Percentiles rank a stretch among this genome's conserved stretches.
Conservation (phyloP, 2,113 vertebrate species). For the Eudyptes chrysolophus region DNA sequence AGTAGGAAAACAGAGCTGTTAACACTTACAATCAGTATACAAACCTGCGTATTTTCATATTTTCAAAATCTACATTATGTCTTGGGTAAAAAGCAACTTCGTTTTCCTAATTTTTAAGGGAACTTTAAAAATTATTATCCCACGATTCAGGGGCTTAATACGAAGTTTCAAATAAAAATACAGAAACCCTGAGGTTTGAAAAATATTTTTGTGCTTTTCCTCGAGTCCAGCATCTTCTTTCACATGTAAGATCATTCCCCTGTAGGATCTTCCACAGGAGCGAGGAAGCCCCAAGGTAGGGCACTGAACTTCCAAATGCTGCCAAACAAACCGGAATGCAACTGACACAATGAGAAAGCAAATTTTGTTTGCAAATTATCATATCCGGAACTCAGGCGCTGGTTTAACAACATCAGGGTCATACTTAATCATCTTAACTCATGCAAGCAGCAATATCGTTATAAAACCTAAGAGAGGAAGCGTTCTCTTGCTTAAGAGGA, state of each 20-base stretch:
- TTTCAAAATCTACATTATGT: neutral
- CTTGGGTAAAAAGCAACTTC: neutral
- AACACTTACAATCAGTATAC: accelerated
- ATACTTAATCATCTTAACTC: neutral
- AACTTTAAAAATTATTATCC: neutral
- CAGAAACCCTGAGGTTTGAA: neutral
- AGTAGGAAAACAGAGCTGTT: neutral
- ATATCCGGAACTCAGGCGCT: neutral
- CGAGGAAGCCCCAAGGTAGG: neutral
- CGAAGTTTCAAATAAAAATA: neutral
- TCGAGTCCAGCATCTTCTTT: neutral
- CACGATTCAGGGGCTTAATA: neutral
- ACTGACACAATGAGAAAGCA: neutral
- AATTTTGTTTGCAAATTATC: neutral
- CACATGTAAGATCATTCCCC: neutral
- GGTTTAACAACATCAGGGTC: slow-evolving; percentile 3
- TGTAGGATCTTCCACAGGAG: neutral
- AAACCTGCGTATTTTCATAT: neutral
- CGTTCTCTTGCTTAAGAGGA: neutral
- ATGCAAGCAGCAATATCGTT: neutral
- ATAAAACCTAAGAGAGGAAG: neutral
- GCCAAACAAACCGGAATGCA: neutral
- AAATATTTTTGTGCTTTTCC: neutral
- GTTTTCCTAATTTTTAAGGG: neutral
- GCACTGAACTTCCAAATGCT: neutral